Evolutionary conservation across 2,888 invertebrate genomes (phyloP), one percentile per base, ranked within the genome.

Genomic region (Sesamia inferens): DNA sequence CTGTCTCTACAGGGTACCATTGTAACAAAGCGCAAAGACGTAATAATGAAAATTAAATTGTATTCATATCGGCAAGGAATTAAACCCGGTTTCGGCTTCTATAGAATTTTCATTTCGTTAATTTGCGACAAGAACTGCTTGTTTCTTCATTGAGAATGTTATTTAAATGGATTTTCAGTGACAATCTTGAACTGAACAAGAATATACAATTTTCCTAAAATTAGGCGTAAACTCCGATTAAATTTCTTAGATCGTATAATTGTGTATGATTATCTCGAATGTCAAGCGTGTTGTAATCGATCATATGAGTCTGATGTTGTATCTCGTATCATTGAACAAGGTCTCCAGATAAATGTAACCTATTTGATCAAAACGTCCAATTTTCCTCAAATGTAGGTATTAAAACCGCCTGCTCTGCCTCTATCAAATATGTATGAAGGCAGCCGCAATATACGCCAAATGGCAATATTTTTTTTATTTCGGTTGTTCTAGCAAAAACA

Each of bases 351-450:
- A 59, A 72, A 22, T 71, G n/a, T 72, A 48, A 57, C 66, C 48
- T 59, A 71, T 78, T 80, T 62, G 70, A 74, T 69, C 51, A 58
- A 42, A 74, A 62, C 16, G 47, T 54, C 39, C 61, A 67, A 72
- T 55, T 75, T 73, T 71, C 68, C 65, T 47, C 68, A 65, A 76
- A 76, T 51, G 62, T 57, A 13, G 61, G 67, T 68, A 65, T 82
- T 64, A 71, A 81, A 62, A 68, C 67, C 55, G 58, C 39, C 61
- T 64, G 66, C 51, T 67, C 63, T 66, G 59, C 61, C 58, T 79
- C 31, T 64, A 81, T 85, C 61, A 75, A 81, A 81, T 83, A 85
- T 85, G 79, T 79, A 85, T 85, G 81, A 85, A 76, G 74, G 48
- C 66, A 71, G 31, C 57, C 68, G 24, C 72, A 75, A 78, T 74